phyloP scores from a whole-genome alignment of 2,888 invertebrate species.

The Azorinus chamasolen region DNA sequence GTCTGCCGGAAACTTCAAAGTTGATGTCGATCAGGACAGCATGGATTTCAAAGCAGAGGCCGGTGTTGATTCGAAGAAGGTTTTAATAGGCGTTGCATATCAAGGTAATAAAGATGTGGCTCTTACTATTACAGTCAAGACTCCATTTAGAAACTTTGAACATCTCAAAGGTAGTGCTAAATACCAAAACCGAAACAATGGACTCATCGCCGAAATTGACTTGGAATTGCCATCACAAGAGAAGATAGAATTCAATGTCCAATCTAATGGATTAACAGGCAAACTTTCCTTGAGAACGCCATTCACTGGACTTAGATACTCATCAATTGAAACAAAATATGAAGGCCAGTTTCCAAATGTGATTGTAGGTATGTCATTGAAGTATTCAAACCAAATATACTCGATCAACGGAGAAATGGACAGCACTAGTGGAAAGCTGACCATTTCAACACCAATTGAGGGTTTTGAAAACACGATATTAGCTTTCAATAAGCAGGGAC shows the following conservation, averaged over 20 bases:
- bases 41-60: not conserved
- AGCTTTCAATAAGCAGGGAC: slow-evolving; percentile 13
- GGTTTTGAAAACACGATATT: slow-evolving; percentile 39
- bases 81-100: slow-evolving; percentile 3
- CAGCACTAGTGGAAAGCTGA: slow-evolving; percentile 15
- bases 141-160: slow-evolving; percentile 58
- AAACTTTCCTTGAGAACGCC: slow-evolving; percentile 27
- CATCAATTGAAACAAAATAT: slow-evolving; percentile 12
- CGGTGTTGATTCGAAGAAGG: no score
- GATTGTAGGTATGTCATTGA: slow-evolving; percentile 15
- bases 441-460: slow-evolving; percentile 25
- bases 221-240: no score
- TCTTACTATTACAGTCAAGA: slow-evolving; percentile 44
- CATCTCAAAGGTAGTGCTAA: not conserved
- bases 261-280: slow-evolving; percentile 4
- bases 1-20: slow-evolving; percentile 1
- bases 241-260: no score
- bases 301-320: slow-evolving; percentile 13
- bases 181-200: slow-evolving; percentile 1
- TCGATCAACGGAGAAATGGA: slow-evolving; percentile 3
- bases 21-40: not conserved
- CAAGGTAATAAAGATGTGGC: not conserved
- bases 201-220: no score
- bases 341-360: slow-evolving; percentile 26
- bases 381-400: slow-evolving; percentile 17